Conservation (phyloP, 2,888 invertebrate genomes). For the Nephrotoma guestfalica region DNA sequence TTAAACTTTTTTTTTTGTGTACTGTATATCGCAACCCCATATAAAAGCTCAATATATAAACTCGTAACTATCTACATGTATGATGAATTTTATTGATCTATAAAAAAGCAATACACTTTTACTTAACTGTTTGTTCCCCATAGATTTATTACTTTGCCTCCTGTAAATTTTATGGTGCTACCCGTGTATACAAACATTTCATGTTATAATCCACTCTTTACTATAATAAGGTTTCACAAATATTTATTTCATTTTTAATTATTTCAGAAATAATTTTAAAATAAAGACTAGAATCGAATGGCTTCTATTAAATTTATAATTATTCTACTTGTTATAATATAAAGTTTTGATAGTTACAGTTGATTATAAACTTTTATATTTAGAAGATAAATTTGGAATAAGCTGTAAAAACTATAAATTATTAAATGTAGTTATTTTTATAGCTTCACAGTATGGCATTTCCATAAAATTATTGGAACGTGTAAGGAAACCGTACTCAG, state of each 20-base stretch:
- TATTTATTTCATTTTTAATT: not conserved
- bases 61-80: not conserved
- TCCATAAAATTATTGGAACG: too few species aligned
- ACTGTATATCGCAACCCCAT: not conserved
- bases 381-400: too few species aligned
- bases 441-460: too few species aligned
- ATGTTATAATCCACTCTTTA: not conserved
- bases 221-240: not conserved
- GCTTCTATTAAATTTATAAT: too few species aligned
- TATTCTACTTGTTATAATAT: too few species aligned
- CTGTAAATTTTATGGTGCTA: too few species aligned
- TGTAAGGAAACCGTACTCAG: too few species aligned
- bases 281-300: not conserved
- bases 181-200: not conserved
- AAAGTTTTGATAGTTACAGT: too few species aligned
- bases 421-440: too few species aligned
- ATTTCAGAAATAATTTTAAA: not conserved
- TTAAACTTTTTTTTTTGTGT: not conserved
- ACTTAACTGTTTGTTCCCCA: not conserved
- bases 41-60: not conserved
- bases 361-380: too few species aligned
- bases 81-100: not conserved
- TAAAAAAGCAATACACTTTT: not conserved
- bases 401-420: too few species aligned
- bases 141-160: not conserved